phyloP scores from a whole-genome alignment of 1,140 invertebrate genomes.

The Anoplophora glabripennis region DNA sequence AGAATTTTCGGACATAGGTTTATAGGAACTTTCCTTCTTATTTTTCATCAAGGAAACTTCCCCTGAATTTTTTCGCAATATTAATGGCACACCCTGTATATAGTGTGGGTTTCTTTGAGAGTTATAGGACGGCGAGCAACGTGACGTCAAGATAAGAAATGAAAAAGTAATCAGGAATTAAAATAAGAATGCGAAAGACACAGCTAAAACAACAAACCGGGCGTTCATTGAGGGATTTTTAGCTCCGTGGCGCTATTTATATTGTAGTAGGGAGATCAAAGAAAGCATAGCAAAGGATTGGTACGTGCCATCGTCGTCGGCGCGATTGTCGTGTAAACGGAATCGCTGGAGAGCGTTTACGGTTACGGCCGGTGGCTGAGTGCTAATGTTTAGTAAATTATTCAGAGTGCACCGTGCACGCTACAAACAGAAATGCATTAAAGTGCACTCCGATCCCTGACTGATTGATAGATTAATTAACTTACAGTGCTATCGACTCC shows the following conservation, averaged over 20 bases:
- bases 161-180: conserved; percentile 5
- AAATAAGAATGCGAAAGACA: conserved; percentile 2
- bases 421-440: conserved; percentile 39
- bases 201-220: neutral
- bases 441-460: conserved; percentile 40
- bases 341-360: conserved; percentile 39
- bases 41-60: no score
- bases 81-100: no score
- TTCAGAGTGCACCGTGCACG: conserved; percentile 39
- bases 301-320: conserved; percentile 22
- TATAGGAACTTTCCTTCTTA: no score
- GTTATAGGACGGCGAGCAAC: no score
- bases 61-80: no score
- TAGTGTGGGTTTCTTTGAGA: no score
- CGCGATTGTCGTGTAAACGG: conserved; percentile 28
- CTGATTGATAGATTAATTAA: conserved; percentile 43
- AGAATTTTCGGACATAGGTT: no score
- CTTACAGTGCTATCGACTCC: conserved; percentile 33
- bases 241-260: conserved; percentile 11
- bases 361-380: conserved; percentile 35
- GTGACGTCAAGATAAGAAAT: neutral
- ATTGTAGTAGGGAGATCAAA: conserved; percentile 14
- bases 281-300: conserved; percentile 18
- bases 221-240: conserved; percentile 14
- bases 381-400: conserved; percentile 44